Conservation (phyloP, 2,888 invertebrate species). For the Drosophila atripex region DNA sequence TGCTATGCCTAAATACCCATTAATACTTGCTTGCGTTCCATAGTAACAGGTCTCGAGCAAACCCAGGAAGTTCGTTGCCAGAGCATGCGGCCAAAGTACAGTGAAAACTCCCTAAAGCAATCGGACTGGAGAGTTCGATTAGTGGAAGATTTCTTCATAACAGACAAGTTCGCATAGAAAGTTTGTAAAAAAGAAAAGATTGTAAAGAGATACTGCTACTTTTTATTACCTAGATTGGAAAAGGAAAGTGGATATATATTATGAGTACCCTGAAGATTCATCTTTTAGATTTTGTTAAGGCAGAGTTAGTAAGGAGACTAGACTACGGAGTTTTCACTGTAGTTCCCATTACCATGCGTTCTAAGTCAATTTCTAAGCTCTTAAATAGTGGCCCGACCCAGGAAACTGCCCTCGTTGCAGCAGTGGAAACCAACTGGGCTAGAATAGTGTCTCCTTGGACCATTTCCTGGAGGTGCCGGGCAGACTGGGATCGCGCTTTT, state of each 20-base stretch:
- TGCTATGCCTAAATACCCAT: constrained; percentile 38
- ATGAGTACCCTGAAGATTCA: neutral
- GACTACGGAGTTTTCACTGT: constrained; percentile 26
- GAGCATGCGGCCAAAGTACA: constrained; percentile 20
- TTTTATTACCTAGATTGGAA: neutral
- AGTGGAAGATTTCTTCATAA: neutral
- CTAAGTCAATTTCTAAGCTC: constrained; percentile 74
- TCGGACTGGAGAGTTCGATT: neutral
- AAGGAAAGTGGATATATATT: neutral
- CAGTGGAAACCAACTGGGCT: constrained; percentile 81
- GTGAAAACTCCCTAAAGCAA: constrained; percentile 15
- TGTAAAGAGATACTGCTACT: neutral
- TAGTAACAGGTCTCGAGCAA: constrained; percentile 41
- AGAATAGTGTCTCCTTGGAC: constrained; percentile 93
- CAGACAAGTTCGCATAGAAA: neutral
- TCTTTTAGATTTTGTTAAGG: neutral
- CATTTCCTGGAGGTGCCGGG: constrained; percentile 85
- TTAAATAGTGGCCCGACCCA: constrained; percentile 48
- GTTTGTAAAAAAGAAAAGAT: neutral
- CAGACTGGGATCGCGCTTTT: constrained; percentile 82
- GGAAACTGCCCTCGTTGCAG: constrained; percentile 53
- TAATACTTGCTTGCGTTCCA: constrained; percentile 28
- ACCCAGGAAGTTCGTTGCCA: constrained; percentile 48
- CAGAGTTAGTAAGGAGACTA: neutral
- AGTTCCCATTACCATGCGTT: constrained; percentile 14